Base-by-base conservation (phyloP, 2,888 invertebrate species). In the Drosophila picticornis region DNA sequence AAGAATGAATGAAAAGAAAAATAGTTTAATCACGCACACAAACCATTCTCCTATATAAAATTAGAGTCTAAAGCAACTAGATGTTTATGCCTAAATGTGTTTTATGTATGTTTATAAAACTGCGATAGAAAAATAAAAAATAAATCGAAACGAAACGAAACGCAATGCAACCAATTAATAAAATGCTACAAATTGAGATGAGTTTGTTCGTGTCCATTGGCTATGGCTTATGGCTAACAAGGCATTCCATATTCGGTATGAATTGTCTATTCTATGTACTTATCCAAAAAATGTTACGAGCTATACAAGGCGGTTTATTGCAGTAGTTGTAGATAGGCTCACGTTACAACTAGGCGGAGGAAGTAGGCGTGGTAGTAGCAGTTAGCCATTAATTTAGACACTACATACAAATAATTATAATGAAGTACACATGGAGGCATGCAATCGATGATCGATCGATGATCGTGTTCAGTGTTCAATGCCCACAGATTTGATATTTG, bases 391-490 rank as follows among this genome's bases (percentile, higher is more conserved):
- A 56, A n/a, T 46, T 46, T 25, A 25, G 25, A 46, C 46, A 46
- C 25, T 46, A 46, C 46, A 16, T 4, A 46, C 27, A 27, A 10
- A 27, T 50, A 34, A 58, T 48, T 34, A 67, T 51, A 62, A 68
- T 78, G 73, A 83, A 87, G 75, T 84, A 87, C 79, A 55, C 36
- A 82, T 69, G 83, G 80, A 84, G 81, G 78, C 65, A 66, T 51
- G 38, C 29, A 46, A 22, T 32, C 34, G 31, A 51, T 36, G 55
- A n/a, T n/a, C 53, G 25, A 36, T 34, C 34, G 46, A 46, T 7
- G 46, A 46, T 46, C 19, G 29, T 57, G 25, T 31, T 63, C 34
- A 34, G 29, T 57, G n/a, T n/a, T 63, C 34, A 16, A 34, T 68
- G 68, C 67, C 40, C 67, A 38, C 22, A 29, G 10, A 40, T 56